Conservation (phyloP, 2,113 vertebrate genomes). For the Psilopsiagon aurifrons region DNA sequence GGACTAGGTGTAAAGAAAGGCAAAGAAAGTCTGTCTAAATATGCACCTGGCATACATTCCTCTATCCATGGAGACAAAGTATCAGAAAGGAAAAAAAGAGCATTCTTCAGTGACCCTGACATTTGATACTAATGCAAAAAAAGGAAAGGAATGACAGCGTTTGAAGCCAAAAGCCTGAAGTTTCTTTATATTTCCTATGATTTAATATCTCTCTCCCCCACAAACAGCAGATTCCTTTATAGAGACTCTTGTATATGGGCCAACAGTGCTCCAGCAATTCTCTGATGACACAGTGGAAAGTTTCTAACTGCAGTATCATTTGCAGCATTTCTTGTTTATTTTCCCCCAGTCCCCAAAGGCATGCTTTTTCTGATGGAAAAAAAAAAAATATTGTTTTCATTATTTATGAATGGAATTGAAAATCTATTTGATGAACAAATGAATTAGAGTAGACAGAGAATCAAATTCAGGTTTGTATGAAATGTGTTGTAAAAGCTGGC, state of each 20-base stretch:
- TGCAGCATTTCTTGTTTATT: constrained; percentile 1
- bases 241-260: neutral
- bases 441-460: neutral
- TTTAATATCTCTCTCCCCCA: constrained; percentile 13
- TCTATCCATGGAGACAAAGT: constrained; percentile 30
- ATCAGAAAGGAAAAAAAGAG: constrained; percentile 17
- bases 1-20: neutral
- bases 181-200: constrained; percentile 49
- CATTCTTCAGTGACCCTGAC: constrained; percentile 63
- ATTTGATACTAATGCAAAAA: constrained; percentile 57
- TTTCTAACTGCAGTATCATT: constrained; percentile 1
- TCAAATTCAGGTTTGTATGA: neutral
- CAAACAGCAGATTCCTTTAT: neutral
- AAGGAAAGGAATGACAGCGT: constrained; percentile 10
- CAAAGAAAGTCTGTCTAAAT: constrained; percentile 33
- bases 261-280: neutral
- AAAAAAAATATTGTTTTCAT: neutral
- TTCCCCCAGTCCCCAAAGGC: neutral
- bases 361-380: neutral
- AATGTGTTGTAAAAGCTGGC: neutral
- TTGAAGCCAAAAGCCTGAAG: constrained; percentile 18
- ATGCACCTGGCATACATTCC: constrained; percentile 39
- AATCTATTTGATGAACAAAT: neutral
- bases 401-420: neutral
- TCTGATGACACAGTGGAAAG: neutral